Conservation (phyloP, 2,888 invertebrate species). For the Poecilus cupreus region DNA sequence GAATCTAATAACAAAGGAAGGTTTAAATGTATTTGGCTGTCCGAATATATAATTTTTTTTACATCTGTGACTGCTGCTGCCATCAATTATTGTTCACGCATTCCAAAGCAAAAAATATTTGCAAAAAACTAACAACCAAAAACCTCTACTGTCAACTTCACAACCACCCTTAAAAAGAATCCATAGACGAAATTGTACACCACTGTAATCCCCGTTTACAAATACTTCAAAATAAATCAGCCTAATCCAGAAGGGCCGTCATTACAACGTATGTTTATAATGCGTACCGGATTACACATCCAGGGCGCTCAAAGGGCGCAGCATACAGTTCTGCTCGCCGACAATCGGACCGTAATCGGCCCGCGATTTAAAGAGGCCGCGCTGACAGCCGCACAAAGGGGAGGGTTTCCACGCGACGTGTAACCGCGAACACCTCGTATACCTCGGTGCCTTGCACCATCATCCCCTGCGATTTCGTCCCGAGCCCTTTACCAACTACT, state of each 20-base stretch:
- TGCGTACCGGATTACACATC: constrained; percentile 70
- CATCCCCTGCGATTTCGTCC: too few relatives aligned
- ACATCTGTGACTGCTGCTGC: not conserved
- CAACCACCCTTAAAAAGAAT: constrained; percentile 10
- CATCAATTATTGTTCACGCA: not conserved
- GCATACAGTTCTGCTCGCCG: not conserved
- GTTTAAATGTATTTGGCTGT: too few relatives aligned
- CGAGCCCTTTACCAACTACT: too few relatives aligned
- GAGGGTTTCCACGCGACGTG: constrained; percentile 10
- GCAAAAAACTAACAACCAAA: not conserved
- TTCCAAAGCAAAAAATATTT: not conserved
- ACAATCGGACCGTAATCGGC: constrained; percentile 63
- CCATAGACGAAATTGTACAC: constrained; percentile 61
- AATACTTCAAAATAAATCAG: constrained; percentile 71
- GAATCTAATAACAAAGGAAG: too few relatives aligned
- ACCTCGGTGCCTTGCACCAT: not conserved
- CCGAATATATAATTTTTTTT: not conserved
- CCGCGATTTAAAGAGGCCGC: constrained; percentile 64
- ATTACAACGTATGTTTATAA: constrained; percentile 67
- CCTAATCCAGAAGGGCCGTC: constrained; percentile 67
- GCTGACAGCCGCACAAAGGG: constrained; percentile 71
- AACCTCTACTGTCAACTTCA: not conserved
- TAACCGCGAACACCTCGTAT: constrained; percentile 45
- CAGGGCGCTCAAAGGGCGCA: constrained; percentile 40
- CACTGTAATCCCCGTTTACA: constrained; percentile 69